Evolutionary conservation across 2,113 vertebrate genomes (phyloP).

Genomic region (Scalopus aquaticus): DNA sequence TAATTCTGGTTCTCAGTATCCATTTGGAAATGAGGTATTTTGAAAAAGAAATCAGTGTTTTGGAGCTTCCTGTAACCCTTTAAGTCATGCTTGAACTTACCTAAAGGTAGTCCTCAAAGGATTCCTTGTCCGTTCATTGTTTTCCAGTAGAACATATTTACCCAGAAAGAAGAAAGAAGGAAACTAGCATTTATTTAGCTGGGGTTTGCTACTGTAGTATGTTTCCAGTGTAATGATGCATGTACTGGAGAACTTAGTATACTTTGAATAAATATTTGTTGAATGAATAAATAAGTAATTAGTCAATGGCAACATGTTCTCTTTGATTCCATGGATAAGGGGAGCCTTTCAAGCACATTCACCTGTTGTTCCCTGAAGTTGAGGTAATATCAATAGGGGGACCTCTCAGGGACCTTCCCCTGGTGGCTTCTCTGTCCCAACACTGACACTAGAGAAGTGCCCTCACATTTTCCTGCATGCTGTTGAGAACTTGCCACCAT

Average conservation of each 20-base stretch:
- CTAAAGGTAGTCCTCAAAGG: not conserved
- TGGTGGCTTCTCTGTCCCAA: not conserved
- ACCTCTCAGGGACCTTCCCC: not conserved
- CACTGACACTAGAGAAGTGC: not conserved
- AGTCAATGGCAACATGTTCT: constrained; percentile 49
- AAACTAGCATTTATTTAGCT: constrained; percentile 51
- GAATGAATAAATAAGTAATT: constrained; percentile 63
- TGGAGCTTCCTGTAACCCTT: not conserved
- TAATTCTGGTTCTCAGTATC: not conserved
- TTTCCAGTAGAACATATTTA: constrained; percentile 40
- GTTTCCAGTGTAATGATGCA: constrained; percentile 55
- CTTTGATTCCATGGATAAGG: constrained; percentile 49
- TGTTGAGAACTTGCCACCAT: not conserved
- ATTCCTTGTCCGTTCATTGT: not conserved
- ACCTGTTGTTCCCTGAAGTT: constrained; percentile 7
- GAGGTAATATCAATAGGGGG: constrained; percentile 21
- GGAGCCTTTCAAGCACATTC: constrained; percentile 25
- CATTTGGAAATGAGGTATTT: not conserved
- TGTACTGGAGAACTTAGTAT: constrained; percentile 26
- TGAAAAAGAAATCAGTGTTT: not conserved
- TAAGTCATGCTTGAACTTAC: not conserved
- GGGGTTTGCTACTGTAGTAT: constrained; percentile 37
- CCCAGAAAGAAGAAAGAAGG: constrained; percentile 42
- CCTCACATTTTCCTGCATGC: not conserved
- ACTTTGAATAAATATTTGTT: constrained; percentile 67